These are phyloP conservation scores for Epirrhoe alternata DNA, from an alignment of 2,888 invertebrate genomes.

Conservation along the genomic window DNA sequence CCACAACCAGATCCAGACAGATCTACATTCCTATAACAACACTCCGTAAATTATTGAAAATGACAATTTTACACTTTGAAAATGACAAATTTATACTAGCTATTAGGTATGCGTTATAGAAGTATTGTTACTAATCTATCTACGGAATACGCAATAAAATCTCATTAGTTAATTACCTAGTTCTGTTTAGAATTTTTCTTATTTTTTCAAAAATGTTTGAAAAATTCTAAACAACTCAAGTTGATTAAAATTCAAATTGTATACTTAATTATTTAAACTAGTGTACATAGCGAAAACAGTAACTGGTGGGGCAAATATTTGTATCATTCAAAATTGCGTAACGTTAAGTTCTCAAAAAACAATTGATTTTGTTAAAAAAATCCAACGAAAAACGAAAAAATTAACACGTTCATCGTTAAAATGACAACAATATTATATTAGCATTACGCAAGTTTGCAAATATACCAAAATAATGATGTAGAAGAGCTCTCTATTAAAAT, in stretches of 20 bases:
- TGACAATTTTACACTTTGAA: conserved; percentile 68
- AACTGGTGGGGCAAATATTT: conserved; percentile 67
- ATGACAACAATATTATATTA: conserved; percentile 9
- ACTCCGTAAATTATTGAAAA: conserved; percentile 62
- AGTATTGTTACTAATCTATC: conserved; percentile 76
- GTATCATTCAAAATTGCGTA: conserved; percentile 33
- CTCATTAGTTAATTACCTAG: conserved; percentile 55
- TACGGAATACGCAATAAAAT: conserved; percentile 78
- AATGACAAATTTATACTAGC: conserved; percentile 76
- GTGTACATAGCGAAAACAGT: conserved; percentile 65
- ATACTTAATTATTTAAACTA: conserved; percentile 59
- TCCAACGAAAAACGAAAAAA: neutral
- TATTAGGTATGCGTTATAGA: conserved; percentile 59
- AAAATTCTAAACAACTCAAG: conserved; percentile 57
- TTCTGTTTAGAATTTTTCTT: conserved; percentile 52
- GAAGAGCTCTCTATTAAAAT: conserved; percentile 27
- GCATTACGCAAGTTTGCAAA: conserved; percentile 10
- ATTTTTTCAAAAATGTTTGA: conserved; percentile 43
- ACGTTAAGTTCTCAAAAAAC: conserved; percentile 23
- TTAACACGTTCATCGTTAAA: conserved; percentile 1
- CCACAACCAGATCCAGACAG: conserved; percentile 54
- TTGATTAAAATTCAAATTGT: conserved; percentile 67
- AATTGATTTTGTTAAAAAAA: neutral
- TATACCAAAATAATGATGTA: conserved; percentile 9
- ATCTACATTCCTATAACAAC: conserved; percentile 45